These are phyloP conservation scores for Pseudochromis fuscus DNA, from an alignment of 2,797 vertebrate genomes.

Conservation along the genomic window DNA sequence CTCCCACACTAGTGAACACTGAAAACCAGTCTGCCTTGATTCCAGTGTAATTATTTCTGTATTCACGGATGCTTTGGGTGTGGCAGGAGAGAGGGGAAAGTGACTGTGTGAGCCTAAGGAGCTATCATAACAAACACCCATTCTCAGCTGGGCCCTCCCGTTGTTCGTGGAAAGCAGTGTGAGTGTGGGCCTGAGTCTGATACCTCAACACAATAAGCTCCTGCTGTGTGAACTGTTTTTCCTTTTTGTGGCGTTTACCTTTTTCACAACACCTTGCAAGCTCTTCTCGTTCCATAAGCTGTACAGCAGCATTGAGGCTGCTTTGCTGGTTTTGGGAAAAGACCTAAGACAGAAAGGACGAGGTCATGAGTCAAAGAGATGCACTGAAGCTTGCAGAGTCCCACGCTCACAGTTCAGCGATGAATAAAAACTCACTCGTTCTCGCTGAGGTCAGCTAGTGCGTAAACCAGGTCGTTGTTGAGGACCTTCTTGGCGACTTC, in stretches of 20 bases:
- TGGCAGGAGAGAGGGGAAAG: constrained; percentile 64
- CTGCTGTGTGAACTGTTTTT: not conserved
- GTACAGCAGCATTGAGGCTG: constrained; percentile 73
- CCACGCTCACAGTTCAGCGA: not conserved
- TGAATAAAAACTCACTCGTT: constrained; percentile 79
- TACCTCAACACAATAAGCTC: not conserved
- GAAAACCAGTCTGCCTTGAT: constrained; percentile 73
- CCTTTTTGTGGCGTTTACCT: constrained; percentile 65
- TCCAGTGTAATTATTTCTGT: constrained; percentile 64
- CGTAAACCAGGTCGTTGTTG: constrained; percentile 78
- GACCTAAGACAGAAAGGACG: constrained; percentile 39
- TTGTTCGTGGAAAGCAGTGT: not conserved
- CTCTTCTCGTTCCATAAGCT: constrained; percentile 77
- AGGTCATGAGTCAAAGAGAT: not conserved
- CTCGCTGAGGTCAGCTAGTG: constrained; percentile 84
- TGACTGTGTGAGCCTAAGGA: constrained; percentile 35
- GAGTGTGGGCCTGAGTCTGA: not conserved
- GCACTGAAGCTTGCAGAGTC: not conserved
- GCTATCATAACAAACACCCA: constrained; percentile 46
- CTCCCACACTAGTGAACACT: constrained; percentile 13
- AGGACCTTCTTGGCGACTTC: constrained; percentile 87
- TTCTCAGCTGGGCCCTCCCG: constrained; percentile 10
- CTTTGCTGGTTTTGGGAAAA: constrained; percentile 53
- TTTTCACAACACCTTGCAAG: constrained; percentile 72
- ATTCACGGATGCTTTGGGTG: constrained; percentile 60